Conservation (phyloP, 2,797 vertebrate genomes). For the Garrulus glandarius region DNA sequence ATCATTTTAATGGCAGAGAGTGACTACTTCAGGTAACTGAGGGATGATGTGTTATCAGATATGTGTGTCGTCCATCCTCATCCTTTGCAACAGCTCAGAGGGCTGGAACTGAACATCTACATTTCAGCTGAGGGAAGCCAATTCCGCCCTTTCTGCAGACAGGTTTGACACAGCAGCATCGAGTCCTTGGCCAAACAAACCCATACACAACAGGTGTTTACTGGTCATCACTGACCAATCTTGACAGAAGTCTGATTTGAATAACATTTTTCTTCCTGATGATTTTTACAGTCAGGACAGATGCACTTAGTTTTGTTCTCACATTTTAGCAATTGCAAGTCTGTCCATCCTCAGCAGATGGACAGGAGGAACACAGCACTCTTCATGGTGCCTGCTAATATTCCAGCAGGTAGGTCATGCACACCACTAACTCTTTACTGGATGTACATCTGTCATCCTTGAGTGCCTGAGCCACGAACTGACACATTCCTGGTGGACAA, state of each 20-base stretch:
- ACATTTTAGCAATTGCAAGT: not conserved
- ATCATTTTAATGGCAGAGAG: conserved; percentile 26
- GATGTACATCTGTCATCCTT: not conserved
- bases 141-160: not conserved
- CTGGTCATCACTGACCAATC: not conserved
- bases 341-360: not conserved
- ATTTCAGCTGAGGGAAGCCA: not conserved
- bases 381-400: not conserved
- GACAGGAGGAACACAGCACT: not conserved
- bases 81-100: not conserved
- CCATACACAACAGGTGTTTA: not conserved
- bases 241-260: not conserved
- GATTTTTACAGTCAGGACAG: conserved; percentile 3
- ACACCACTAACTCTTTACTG: not conserved
- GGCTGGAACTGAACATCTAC: not conserved
- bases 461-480: not conserved
- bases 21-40: not conserved
- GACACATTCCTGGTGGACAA: not conserved
- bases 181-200: not conserved
- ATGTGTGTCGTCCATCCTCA: not conserved
- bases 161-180: not conserved
- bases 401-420: not conserved
- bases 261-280: not conserved
- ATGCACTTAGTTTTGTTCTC: not conserved
- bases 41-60: not conserved